A percentile compares a stretch with the other conserved stretches of the same genome.
These are phyloP conservation scores for Sycobia sp. DNA, from an alignment of 1,140 invertebrate genomes.

Conservation along the genomic window DNA sequence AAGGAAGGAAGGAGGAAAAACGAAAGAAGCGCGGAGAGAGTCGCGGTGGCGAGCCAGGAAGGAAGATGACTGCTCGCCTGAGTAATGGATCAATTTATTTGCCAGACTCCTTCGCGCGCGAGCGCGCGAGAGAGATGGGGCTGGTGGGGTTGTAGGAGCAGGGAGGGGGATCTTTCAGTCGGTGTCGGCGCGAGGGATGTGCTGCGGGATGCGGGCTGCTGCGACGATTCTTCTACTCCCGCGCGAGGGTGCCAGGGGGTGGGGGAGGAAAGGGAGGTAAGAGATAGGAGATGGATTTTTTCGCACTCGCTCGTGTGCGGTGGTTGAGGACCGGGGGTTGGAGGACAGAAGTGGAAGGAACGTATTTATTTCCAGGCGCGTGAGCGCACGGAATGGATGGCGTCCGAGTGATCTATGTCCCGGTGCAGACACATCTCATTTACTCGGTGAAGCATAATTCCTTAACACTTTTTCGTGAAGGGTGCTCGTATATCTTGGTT, in stretches of 20 bases:
- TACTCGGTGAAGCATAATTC: slow-evolving; percentile 58
- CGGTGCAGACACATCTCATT: slow-evolving; percentile 59
- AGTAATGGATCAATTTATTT: slow-evolving; percentile 62
- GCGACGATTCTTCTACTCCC: slow-evolving; percentile 30
- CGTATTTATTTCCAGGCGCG: slow-evolving; percentile 57
- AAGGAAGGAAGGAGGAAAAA: slow-evolving; percentile 5
- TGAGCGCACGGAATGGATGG: slow-evolving; percentile 55
- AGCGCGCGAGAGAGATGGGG: too few relatives aligned
- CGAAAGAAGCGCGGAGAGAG: too few relatives aligned
- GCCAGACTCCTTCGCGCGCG: slow-evolving; percentile 34
- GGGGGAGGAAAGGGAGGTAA: too few relatives aligned
- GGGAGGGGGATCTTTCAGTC: slow-evolving; percentile 42
- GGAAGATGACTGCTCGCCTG: slow-evolving; percentile 57
- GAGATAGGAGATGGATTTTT: not conserved
- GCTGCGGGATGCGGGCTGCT: slow-evolving; percentile 52
- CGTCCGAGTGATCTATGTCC: slow-evolving; percentile 56
- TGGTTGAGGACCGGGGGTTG: too few relatives aligned
- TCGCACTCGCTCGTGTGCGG: too few relatives aligned
- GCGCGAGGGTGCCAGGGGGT: too few relatives aligned
- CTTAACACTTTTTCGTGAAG: slow-evolving; percentile 58
- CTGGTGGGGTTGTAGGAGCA: too few relatives aligned
- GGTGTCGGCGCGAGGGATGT: slow-evolving; percentile 55
- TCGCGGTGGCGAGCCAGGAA: slow-evolving; percentile 34
- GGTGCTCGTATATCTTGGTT: slow-evolving; percentile 58
- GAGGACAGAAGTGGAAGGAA: too few relatives aligned